Conservation (phyloP, 1,140 invertebrate species). For the Drosophila kanapiae region DNA sequence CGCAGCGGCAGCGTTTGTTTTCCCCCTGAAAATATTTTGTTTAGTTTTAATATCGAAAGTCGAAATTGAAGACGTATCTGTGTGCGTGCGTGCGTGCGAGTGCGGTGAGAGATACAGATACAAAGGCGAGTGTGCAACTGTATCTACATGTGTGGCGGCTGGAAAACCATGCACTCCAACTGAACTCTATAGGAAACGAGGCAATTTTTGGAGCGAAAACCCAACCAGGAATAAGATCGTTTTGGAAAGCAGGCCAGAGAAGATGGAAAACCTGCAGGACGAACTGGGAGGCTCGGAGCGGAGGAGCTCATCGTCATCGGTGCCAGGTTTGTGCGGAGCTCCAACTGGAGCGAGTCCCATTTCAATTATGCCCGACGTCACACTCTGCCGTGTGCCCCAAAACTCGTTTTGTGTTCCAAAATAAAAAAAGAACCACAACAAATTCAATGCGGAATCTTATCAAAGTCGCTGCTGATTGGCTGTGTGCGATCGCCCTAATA, state of each 20-base stretch:
- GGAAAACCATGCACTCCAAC: slow-evolving; percentile 44
- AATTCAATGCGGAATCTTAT: slow-evolving; percentile 69
- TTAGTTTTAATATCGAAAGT: not conserved
- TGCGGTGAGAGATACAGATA: slow-evolving; percentile 38
- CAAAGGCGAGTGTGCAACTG: slow-evolving; percentile 30
- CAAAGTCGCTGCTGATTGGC: slow-evolving; percentile 73
- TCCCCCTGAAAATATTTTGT: not conserved
- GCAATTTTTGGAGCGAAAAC: slow-evolving; percentile 1
- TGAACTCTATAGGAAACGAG: slow-evolving; percentile 16
- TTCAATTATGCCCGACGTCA: slow-evolving; percentile 34
- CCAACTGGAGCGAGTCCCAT: slow-evolving; percentile 12
- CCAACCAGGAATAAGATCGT: not conserved
- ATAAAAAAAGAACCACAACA: slow-evolving; percentile 39
- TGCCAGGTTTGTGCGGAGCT: slow-evolving; percentile 33
- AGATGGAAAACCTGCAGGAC: slow-evolving; percentile 36
- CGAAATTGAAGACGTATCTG: slow-evolving; percentile 17
- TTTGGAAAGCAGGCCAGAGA: not conserved
- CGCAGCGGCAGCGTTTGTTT: slow-evolving; percentile 78
- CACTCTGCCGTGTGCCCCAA: slow-evolving; percentile 9
- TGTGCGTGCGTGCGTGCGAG: slow-evolving; percentile 27
- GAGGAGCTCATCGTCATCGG: slow-evolving; percentile 34
- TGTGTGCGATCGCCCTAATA: slow-evolving; percentile 50
- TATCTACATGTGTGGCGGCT: slow-evolving; percentile 25
- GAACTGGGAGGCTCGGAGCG: slow-evolving; percentile 8
- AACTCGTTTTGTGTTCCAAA: slow-evolving; percentile 60